phyloP scores from a whole-genome alignment of 2,888 invertebrate species.

The Sceliomorpha sp. region DNA sequence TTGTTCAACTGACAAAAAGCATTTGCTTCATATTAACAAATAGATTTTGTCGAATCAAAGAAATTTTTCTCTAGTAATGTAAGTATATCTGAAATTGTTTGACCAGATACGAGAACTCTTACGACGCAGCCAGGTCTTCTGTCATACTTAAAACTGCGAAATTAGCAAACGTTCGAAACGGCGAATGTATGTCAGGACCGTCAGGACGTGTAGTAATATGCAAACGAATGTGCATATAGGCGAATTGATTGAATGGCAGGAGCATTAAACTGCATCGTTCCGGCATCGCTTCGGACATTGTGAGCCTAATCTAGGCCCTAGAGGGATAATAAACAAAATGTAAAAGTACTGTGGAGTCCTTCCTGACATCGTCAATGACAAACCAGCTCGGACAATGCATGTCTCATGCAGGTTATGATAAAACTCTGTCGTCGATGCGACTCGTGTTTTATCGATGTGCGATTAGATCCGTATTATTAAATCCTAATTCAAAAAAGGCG shows the following conservation, averaged over 20 bases:
- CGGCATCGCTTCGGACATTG: constrained; percentile 5
- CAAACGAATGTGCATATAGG: constrained; percentile 38
- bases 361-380: background rate
- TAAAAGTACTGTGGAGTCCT: background rate
- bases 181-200: constrained; percentile 38
- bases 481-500: constrained; percentile 22
- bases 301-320: constrained; percentile 15
- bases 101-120: no score
- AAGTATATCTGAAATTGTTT: no score
- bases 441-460: constrained; percentile 9
- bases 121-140: no score
- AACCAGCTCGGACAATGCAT: no score
- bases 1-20: no score
- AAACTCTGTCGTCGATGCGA: background rate
- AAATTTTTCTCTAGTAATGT: no score
- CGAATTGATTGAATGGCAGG: constrained; percentile 28
- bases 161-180: constrained; percentile 20
- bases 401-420: background rate
- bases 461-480: constrained; percentile 4
- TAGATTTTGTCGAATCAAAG: no score
- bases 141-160: background rate
- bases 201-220: constrained; percentile 32
- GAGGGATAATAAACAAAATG: constrained; percentile 12
- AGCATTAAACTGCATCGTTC: constrained; percentile 17
- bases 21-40: no score